These are phyloP conservation scores for Heliconius nattereri DNA, from an alignment of 1,140 invertebrate genomes.

Conservation along the genomic window DNA sequence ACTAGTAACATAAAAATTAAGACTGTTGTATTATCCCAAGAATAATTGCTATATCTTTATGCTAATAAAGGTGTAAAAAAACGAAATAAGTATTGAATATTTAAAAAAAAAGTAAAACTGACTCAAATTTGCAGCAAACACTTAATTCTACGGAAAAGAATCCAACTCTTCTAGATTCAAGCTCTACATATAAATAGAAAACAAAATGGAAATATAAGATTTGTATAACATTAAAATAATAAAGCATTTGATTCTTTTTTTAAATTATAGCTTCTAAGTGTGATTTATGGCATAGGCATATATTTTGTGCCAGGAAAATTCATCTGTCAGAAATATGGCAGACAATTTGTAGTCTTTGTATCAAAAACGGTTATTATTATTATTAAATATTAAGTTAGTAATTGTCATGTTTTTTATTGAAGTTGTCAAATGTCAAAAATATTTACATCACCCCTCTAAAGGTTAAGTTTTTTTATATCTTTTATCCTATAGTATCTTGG, in stretches of 20 bases:
- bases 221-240: not conserved
- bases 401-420: slow-evolving; percentile 11
- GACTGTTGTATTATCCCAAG: slow-evolving; percentile 14
- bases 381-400: slow-evolving; percentile 15
- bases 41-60: slow-evolving; percentile 13
- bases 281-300: not conserved
- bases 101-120: not conserved
- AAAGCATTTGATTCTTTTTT: slow-evolving; percentile 4
- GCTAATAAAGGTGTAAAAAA: slow-evolving; percentile 4
- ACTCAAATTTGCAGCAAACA: not conserved
- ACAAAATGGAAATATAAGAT: slow-evolving; percentile 2
- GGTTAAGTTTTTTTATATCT: too few species aligned
- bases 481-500: too few species aligned
- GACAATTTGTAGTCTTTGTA: slow-evolving; percentile 11
- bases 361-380: slow-evolving; percentile 16
- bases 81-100: slow-evolving; percentile 2
- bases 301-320: not conserved
- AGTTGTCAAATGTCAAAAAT: not conserved
- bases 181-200: not conserved
- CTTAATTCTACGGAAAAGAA: not conserved
- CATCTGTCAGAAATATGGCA: slow-evolving; percentile 1
- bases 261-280: slow-evolving; percentile 9
- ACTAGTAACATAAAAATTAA: slow-evolving; percentile 13
- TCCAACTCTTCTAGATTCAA: not conserved
- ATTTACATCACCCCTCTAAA: not conserved